These are phyloP conservation scores for Diloba caeruleocephala DNA, from an alignment of 2,888 invertebrate genomes.

Conservation along the genomic window DNA sequence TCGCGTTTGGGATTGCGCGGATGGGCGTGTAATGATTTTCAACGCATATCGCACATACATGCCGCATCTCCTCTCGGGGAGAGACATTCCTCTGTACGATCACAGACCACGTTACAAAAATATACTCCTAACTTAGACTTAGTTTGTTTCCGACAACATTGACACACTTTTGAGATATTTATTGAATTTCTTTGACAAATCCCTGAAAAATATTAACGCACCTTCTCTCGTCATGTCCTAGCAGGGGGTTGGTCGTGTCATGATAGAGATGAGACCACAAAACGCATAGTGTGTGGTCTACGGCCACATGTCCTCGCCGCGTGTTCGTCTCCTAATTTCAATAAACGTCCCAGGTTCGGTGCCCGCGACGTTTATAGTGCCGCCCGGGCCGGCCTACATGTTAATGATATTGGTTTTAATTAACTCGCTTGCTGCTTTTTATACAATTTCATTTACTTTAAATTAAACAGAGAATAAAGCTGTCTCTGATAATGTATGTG, in stretches of 20 bases:
- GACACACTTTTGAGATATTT: too few species aligned
- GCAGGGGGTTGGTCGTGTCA: constrained; percentile 16
- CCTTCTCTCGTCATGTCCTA: constrained; percentile 4
- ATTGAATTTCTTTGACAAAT: too few species aligned
- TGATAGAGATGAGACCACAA: background rate
- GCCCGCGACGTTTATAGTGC: constrained; percentile 36
- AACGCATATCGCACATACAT: too few species aligned
- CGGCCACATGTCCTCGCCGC: constrained; percentile 30
- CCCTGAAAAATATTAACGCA: background rate
- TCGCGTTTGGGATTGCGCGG: too few species aligned
- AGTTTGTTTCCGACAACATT: too few species aligned
- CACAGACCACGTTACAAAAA: too few species aligned
- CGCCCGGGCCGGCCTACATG: constrained; percentile 38
- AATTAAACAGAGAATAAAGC: constrained; percentile 50
- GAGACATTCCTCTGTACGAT: too few species aligned
- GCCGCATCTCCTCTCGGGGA: too few species aligned
- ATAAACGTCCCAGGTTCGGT: constrained; percentile 33
- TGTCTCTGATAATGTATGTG: constrained; percentile 30
- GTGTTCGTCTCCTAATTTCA: constrained; percentile 37
- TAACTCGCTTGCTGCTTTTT: constrained; percentile 51
- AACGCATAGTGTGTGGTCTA: constrained; percentile 44
- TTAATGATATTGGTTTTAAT: constrained; percentile 58
- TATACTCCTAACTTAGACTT: too few species aligned
- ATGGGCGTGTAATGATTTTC: too few species aligned
- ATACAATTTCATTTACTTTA: constrained; percentile 49